Conservation (phyloP, 2,797 vertebrate genomes). For the Melanotaenia maccullochi region DNA sequence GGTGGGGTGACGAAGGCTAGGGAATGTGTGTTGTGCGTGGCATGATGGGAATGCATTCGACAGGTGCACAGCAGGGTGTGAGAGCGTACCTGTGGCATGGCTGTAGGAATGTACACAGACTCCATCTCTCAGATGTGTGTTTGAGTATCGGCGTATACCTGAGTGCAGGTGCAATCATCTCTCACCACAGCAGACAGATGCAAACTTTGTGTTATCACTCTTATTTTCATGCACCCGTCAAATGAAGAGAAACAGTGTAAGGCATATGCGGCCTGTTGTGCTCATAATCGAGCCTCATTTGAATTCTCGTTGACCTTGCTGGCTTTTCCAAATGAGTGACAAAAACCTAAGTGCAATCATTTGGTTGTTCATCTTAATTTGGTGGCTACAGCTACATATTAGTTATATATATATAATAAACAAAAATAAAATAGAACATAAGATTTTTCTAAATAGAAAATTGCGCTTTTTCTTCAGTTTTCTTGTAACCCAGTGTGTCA, state of each 20-base stretch:
- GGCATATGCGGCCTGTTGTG: not conserved
- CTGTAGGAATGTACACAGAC: slow-evolving; percentile 24
- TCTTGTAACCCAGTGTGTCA: not conserved
- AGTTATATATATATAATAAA: not conserved
- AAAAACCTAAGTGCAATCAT: not conserved
- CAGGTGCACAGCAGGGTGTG: slow-evolving; percentile 58
- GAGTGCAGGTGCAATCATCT: not conserved
- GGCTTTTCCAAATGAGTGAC: not conserved
- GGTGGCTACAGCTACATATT: not conserved
- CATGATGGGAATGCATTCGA: slow-evolving; percentile 68
- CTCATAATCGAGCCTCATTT: slow-evolving; percentile 41
- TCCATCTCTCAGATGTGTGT: not conserved
- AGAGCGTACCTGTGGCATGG: slow-evolving; percentile 2
- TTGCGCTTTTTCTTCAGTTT: not conserved
- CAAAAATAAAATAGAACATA: no score
- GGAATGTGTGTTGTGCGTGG: slow-evolving; percentile 26
- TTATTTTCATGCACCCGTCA: slow-evolving; percentile 49
- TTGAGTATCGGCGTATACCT: not conserved
- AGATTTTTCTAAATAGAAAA: not conserved
- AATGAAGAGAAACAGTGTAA: slow-evolving; percentile 1
- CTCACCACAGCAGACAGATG: slow-evolving; percentile 19
- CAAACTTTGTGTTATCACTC: slow-evolving; percentile 50
- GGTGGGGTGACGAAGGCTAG: not conserved
- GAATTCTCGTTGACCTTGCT: slow-evolving; percentile 17
- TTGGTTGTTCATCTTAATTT: not conserved